Conservation (phyloP, 2,888 invertebrate genomes). For the Drosophila mulleri region DNA sequence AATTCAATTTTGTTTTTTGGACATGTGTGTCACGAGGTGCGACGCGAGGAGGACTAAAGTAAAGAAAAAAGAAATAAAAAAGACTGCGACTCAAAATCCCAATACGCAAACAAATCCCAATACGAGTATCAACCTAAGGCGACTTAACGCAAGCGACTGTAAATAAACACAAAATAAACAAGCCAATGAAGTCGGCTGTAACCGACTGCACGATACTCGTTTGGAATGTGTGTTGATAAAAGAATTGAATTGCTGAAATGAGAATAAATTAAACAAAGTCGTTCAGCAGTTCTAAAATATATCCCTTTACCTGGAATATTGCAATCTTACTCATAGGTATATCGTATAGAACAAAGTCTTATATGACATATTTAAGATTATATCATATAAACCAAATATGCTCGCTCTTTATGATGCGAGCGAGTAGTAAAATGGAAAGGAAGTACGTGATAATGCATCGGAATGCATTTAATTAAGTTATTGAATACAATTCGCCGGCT, state of each 20-base stretch:
- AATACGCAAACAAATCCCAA: constrained; percentile 20
- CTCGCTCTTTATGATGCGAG: background rate
- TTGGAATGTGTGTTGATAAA: background rate
- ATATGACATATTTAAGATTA: background rate
- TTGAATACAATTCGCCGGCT: constrained; percentile 19
- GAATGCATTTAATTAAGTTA: constrained; percentile 72
- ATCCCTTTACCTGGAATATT: no score
- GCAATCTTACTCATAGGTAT: background rate
- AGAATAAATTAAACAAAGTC: background rate
- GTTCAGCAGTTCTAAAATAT: background rate
- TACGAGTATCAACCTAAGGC: constrained; percentile 36
- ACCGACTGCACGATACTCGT: background rate
- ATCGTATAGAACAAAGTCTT: background rate
- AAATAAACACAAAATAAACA: constrained; percentile 25
- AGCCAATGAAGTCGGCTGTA: background rate
- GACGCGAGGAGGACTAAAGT: constrained; percentile 14
- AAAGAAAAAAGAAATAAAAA: background rate
- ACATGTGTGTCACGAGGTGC: constrained; percentile 70
- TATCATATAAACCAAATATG: background rate
- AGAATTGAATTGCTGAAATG: no score
- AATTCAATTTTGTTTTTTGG: constrained; percentile 68
- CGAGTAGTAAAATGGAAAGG: constrained; percentile 50
- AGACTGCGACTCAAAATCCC: constrained; percentile 11
- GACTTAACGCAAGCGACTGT: constrained; percentile 27
- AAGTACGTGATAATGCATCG: constrained; percentile 65